These are phyloP conservation scores for Zophobas morio DNA, from an alignment of 1,140 invertebrate genomes.

Conservation along the genomic window DNA sequence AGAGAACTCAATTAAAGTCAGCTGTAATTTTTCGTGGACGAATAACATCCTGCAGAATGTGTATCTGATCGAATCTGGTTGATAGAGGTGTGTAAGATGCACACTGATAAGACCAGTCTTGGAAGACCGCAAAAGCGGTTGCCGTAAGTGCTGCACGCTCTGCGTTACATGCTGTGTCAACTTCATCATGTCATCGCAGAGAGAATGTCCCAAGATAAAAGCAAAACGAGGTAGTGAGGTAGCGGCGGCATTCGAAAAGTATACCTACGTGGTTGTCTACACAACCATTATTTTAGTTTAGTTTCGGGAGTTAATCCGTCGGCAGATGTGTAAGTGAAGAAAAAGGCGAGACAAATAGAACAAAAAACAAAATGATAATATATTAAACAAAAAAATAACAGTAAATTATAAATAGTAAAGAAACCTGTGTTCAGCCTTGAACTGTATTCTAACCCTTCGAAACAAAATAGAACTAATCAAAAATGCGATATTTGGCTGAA, in stretches of 20 bases:
- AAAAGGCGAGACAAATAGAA: too few species aligned
- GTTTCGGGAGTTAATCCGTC: neutral
- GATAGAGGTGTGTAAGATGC: slow-evolving; percentile 40
- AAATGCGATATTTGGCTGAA: too few species aligned
- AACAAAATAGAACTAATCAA: too few species aligned
- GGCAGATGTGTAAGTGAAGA: too few species aligned
- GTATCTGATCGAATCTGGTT: slow-evolving; percentile 41
- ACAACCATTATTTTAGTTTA: slow-evolving; percentile 34
- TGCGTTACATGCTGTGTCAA: slow-evolving; percentile 31
- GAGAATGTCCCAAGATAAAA: slow-evolving; percentile 35
- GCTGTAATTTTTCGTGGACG: slow-evolving; percentile 27
- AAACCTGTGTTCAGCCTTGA: too few species aligned
- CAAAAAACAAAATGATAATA: too few species aligned
- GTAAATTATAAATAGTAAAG: too few species aligned
- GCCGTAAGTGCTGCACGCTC: slow-evolving; percentile 34
- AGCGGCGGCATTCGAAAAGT: slow-evolving; percentile 26
- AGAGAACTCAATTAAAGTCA: slow-evolving; percentile 38
- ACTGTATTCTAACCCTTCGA: too few species aligned
- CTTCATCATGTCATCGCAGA: slow-evolving; percentile 32
- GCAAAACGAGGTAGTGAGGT: slow-evolving; percentile 27
- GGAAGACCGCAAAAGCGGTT: slow-evolving; percentile 35
- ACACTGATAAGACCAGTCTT: slow-evolving; percentile 21
- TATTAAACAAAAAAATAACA: too few species aligned
- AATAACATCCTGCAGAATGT: slow-evolving; percentile 29
- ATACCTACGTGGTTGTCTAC: slow-evolving; percentile 13